Evolutionary conservation across 2,113 vertebrate genomes (phyloP), one percentile per base, ranked within the genome.

Genomic region (Nipponia nippon): DNA sequence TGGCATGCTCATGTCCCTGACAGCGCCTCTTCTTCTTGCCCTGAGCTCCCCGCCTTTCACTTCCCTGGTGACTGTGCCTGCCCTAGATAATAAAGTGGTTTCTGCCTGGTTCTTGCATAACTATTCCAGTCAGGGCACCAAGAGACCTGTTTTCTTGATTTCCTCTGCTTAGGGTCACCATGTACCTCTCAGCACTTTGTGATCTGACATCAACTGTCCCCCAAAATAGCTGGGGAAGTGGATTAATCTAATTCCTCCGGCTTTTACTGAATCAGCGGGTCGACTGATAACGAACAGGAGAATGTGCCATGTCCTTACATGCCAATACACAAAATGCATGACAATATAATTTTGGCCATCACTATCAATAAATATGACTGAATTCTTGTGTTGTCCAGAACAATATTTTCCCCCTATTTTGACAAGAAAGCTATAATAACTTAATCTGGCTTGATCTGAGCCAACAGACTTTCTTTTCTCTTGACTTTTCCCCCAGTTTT

Each of bases 1-100:
- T 34, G 0, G 1, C 19, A 25, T 1, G 0, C 36, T 76, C n/a
- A 3, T 2, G 7, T 42, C 19, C 9, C 44, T 87, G 38, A 22
- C 67, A 71, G 53, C 2, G 2, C n/a, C 46, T 70, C 61, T 53
- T 65, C 78, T 47, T 61, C 80, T 73, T 70, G 89, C 87, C 71
- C 46, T 14, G 0, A 93, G 77, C 62, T 87, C 91, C 56, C 52
- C 1, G 8, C 80, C 91, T 96, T 91, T 89, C 87, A 22, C 53
- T 95, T 84, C 65, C 73, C 83, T 36, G 44, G 29, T 67, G 88
- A 66, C 13, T 22, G 13, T 63, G 56, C 87, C 65, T 95, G 90
- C 69, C 83, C 91, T 72, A 76, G 34, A 89, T 92, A 89, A 78
- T 47, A 52, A 91, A 75, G 42, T 75, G 59, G 21, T 38, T 95